phyloP scores from a whole-genome alignment of 1,140 invertebrate genomes.

The Eciton burchellii region DNA sequence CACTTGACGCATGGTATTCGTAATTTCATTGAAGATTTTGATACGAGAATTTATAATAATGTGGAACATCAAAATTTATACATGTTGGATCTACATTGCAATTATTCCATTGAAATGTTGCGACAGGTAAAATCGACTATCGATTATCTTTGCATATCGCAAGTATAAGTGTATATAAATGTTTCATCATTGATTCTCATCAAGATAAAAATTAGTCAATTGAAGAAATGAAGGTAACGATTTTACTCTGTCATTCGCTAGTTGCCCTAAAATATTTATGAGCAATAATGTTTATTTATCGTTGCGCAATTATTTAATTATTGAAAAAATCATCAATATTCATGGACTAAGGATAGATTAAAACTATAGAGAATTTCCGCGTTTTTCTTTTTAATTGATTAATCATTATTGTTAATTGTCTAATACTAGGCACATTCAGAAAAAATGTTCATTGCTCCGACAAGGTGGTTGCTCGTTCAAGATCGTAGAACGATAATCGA shows the following conservation, averaged over 20 bases:
- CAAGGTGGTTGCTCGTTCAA: conserved; percentile 77
- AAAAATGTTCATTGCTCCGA: conserved; percentile 71
- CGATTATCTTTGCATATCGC: neutral
- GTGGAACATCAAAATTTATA: conserved; percentile 60
- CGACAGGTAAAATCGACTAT: conserved; percentile 27
- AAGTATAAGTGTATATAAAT: neutral
- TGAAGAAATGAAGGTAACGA: neutral
- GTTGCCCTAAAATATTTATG: neutral
- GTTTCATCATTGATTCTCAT: neutral
- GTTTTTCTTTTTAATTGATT: neutral
- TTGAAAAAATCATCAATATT: neutral
- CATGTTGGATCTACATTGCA: conserved; percentile 63
- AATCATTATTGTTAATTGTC: conserved; percentile 13
- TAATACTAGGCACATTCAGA: conserved; percentile 64
- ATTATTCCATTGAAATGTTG: conserved; percentile 49
- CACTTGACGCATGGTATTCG: conserved; percentile 37
- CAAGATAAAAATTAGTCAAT: neutral
- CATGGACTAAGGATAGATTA: neutral
- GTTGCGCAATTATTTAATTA: neutral
- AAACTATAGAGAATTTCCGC: neutral
- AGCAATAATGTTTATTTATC: neutral
- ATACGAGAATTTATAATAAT: neutral
- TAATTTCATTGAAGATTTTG: neutral
- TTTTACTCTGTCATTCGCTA: neutral
- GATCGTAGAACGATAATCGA: conserved; percentile 42